Conservation (phyloP, 2,888 invertebrate genomes). For the Sminthurinus aureus region DNA sequence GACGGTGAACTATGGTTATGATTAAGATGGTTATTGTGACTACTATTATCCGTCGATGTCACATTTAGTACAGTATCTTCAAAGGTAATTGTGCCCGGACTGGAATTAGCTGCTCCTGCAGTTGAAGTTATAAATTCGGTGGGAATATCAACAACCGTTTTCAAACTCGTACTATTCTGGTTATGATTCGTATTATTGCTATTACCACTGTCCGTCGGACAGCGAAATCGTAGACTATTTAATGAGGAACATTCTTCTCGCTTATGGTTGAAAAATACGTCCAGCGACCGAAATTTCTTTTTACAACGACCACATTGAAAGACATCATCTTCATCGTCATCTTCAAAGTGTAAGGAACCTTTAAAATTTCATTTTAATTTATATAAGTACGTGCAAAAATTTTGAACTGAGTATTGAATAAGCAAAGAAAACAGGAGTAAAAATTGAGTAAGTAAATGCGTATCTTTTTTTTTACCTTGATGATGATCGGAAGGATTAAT, state of each 20-base stretch:
- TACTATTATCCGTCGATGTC: too few relatives aligned
- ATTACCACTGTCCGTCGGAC: not conserved
- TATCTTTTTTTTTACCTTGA: not conserved
- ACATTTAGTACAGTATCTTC: not conserved
- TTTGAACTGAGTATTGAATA: not conserved
- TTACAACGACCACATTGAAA: slow-evolving; percentile 77
- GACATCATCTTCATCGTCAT: slow-evolving; percentile 73
- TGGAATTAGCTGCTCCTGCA: not conserved
- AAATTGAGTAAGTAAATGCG: too few relatives aligned
- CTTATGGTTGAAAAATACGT: slow-evolving; percentile 71
- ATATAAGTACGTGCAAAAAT: not conserved
- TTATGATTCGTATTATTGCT: too few relatives aligned
- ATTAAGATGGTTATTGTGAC: not conserved
- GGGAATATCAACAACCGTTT: slow-evolving; percentile 18
- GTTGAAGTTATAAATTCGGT: not conserved
- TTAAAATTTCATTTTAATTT: not conserved
- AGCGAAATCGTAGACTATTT: not conserved
- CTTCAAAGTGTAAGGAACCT: slow-evolving; percentile 63
- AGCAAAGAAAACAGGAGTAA: not conserved
- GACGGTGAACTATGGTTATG: not conserved
- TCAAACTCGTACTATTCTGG: not conserved
- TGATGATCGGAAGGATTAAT: not conserved
- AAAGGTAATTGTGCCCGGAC: not conserved
- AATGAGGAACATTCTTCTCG: slow-evolving; percentile 60
- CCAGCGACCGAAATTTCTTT: slow-evolving; percentile 70